Evolutionary conservation across 2,888 invertebrate species (phyloP), one percentile per base, ranked within the genome.

Genomic region (Drosophila rubida): DNA sequence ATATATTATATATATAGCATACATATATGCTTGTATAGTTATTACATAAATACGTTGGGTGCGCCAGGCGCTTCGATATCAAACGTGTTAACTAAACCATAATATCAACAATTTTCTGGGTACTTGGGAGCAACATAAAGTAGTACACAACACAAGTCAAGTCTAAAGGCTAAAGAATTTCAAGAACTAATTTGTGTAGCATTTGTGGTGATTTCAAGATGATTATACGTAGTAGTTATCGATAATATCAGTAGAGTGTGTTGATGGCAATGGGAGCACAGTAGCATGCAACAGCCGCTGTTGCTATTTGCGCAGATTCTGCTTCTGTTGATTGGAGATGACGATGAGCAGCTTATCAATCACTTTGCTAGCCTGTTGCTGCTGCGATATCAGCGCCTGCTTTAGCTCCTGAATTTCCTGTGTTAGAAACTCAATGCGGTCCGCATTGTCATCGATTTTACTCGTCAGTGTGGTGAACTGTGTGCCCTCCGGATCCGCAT

Each of bases 341-440:
- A 92, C 92, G 58, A 91, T 80, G 66, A 92, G 73, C 54, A 92
- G 78, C 74, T 92, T 92, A 76, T 92, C 92, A 60, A 92, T 92
- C 54, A 92, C 91, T 75, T 92, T 92, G 77, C 91, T 92, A 27
- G 92, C 91, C 78, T 92, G 92, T 50, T 92, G 92, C 65, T 93
- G 92, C 77, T 92, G 93, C 64, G 92, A 92, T 44, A 91, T 91
- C 45, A 93, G 84, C 13, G 91, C 91, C 73, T 90, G 93, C 92
- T 95, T 95, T 88, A 95, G 92, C 91, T 95, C 95, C 84, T 93
- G 93, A 60, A 95, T 93, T 92, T 95, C 95, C 90, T 94, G 94
- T 45, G 94, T 94, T 75, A 95, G 91, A 80, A 93, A 93, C 58
- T 94, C 94, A 50, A 95, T 94, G 85, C 93, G 94, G 81, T 95